Evolutionary conservation across 2,797 vertebrate species (phyloP).

Genomic region (Decapterus maruadsi): DNA sequence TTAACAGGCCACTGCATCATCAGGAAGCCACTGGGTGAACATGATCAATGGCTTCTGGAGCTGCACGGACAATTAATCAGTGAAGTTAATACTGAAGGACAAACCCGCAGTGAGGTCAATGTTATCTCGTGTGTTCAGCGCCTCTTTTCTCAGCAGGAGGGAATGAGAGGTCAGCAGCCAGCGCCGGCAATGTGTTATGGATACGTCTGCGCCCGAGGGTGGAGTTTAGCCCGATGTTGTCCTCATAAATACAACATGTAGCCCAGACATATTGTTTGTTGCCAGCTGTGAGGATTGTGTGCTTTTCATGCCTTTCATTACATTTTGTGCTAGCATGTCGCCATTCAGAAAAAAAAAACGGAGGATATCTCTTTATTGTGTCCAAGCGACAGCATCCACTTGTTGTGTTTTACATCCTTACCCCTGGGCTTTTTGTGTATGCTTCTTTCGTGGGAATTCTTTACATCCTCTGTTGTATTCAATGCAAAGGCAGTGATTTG

Average conservation of each 20-base stretch:
- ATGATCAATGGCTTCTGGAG: constrained; percentile 73
- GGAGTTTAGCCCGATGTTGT: constrained; percentile 29
- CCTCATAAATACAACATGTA: constrained; percentile 30
- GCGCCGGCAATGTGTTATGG: constrained; percentile 17
- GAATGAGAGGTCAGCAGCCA: constrained; percentile 37
- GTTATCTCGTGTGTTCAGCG: constrained; percentile 79
- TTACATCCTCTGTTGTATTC: constrained; percentile 30
- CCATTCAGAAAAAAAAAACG: constrained; percentile 32
- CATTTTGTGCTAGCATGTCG: constrained; percentile 43
- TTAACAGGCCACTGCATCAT: constrained; percentile 73
- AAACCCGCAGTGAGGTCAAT: constrained; percentile 75
- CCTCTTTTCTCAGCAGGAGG: constrained; percentile 52
- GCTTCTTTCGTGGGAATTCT: constrained; percentile 38
- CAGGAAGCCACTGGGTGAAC: constrained; percentile 50
- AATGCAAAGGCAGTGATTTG: constrained; percentile 23
- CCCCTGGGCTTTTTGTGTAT: constrained; percentile 49
- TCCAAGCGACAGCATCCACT: constrained; percentile 23
- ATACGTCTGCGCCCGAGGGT: constrained; percentile 35
- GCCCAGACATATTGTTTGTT: constrained; percentile 11
- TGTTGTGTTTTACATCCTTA: constrained; percentile 42
- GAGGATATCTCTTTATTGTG: constrained; percentile 10
- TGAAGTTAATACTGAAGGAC: constrained; percentile 79
- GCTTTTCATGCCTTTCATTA: constrained; percentile 15
- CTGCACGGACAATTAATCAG: constrained; percentile 80
- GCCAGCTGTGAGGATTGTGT: background rate